Percentiles rank a stretch among this genome's conserved stretches.
Evolutionary conservation across 2,888 invertebrate species (phyloP).

Genomic region (Nowickia ferox): DNA sequence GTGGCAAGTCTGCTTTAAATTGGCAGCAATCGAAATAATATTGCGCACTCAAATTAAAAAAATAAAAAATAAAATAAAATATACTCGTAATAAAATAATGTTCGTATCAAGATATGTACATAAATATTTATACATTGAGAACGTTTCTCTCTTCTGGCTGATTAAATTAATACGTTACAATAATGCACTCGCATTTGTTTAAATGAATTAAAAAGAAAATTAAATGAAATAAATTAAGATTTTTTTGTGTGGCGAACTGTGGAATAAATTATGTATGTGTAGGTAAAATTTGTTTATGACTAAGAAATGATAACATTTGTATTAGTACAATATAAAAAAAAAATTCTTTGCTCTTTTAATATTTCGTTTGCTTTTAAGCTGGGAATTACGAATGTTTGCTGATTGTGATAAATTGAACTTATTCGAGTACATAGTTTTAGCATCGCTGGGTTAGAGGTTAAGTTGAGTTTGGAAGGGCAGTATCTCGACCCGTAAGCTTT

Average conservation of each 20-base stretch:
- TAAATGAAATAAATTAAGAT: background rate
- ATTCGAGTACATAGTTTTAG: too few relatives aligned
- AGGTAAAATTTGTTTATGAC: constrained; percentile 9
- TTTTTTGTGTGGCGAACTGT: background rate
- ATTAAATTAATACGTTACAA: background rate
- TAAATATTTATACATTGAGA: constrained; percentile 9
- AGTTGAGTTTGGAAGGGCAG: too few relatives aligned
- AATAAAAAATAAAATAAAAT: background rate
- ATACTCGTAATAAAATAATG: too few relatives aligned
- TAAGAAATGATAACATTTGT: background rate
- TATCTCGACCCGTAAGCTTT: too few relatives aligned
- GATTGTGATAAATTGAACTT: too few relatives aligned
- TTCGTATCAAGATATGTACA: background rate
- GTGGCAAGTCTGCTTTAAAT: constrained; percentile 12
- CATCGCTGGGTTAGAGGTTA: too few relatives aligned
- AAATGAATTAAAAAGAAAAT: background rate
- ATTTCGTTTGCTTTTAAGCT: too few relatives aligned
- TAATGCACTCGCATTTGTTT: background rate
- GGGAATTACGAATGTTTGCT: too few relatives aligned
- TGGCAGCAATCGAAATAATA: constrained; percentile 34
- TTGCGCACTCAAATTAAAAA: constrained; percentile 18
- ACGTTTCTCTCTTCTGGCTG: background rate
- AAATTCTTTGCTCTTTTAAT: too few relatives aligned
- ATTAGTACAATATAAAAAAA: too few relatives aligned
- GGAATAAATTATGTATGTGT: background rate